A percentile compares a stretch with the other conserved stretches of the same genome.
Conservation (phyloP, 53 echinoderm and acorn worm genomes). For the Stichopus horrens region DNA sequence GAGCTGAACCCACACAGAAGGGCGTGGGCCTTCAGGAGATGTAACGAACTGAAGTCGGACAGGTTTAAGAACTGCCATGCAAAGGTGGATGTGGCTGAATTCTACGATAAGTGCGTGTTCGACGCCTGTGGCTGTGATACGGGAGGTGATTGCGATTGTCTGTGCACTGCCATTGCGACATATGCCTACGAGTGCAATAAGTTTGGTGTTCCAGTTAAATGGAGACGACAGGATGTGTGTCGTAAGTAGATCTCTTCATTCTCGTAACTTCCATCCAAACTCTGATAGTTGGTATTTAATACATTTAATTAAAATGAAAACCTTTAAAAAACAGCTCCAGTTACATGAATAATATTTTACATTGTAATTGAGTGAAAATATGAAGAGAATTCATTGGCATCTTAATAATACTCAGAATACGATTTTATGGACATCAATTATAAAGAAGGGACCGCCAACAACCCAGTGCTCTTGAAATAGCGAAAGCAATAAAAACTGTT, state of each 20-base stretch:
- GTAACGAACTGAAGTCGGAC: constrained; percentile 72
- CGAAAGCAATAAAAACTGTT: no score
- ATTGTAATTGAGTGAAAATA: no score
- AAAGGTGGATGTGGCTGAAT: constrained; percentile 59
- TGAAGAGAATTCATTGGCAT: no score
- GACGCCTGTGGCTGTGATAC: constrained; percentile 93
- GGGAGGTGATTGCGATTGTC: constrained; percentile 96
- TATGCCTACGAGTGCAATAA: constrained; percentile 87
- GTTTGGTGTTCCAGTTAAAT: constrained; percentile 69
- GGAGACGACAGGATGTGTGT: constrained; percentile 86
- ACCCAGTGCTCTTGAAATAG: no score
- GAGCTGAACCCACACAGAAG: constrained; percentile 67
- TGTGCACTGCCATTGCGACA: constrained; percentile 87
- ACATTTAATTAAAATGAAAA: no score
- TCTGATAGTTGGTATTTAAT: no score
- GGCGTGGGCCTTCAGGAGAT: constrained; percentile 80
- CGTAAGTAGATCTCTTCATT: constrained; percentile 62
- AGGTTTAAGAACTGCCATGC: constrained; percentile 70
- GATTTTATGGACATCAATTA: no score
- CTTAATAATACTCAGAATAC: no score
- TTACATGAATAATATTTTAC: no score
- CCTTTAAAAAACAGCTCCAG: no score
- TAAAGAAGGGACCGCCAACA: no score
- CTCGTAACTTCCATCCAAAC: no score
- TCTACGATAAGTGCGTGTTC: constrained; percentile 72